Evolutionary conservation across 1,140 invertebrate species (phyloP).

Genomic region (Aphis craccivora): DNA sequence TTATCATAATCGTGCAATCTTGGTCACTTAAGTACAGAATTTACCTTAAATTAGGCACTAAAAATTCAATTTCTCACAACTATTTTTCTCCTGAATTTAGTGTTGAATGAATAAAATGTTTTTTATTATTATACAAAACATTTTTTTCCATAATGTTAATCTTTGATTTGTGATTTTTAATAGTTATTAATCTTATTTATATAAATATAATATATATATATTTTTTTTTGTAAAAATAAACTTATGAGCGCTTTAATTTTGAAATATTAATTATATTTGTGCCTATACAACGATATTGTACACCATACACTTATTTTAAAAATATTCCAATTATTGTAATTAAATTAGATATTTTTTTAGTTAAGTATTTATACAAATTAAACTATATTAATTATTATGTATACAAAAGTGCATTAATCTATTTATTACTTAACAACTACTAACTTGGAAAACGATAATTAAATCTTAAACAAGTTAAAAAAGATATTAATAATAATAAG

Average conservation of each 20-base stretch:
- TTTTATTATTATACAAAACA: slow-evolving; percentile 7
- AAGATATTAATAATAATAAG: not conserved
- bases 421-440: not conserved
- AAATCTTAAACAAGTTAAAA: not conserved
- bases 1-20: slow-evolving; percentile 43
- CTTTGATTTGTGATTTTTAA: slow-evolving; percentile 41
- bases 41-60: slow-evolving; percentile 33
- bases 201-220: slow-evolving; percentile 43
- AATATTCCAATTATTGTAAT: slow-evolving; percentile 43
- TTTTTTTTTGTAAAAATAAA: slow-evolving; percentile 35
- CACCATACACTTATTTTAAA: slow-evolving; percentile 21
- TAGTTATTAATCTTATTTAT: slow-evolving; percentile 45
- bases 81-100: slow-evolving; percentile 42
- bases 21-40: slow-evolving; percentile 40
- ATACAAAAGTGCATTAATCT: slow-evolving; percentile 22
- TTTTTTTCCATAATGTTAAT: slow-evolving; percentile 33
- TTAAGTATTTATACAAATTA: slow-evolving; percentile 50
- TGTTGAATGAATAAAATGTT: slow-evolving; percentile 49
- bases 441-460: not conserved
- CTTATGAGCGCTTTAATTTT: slow-evolving; percentile 21
- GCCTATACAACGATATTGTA: slow-evolving; percentile 38
- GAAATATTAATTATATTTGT: slow-evolving; percentile 38
- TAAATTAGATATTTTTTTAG: slow-evolving; percentile 53
- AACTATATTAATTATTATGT: slow-evolving; percentile 43
- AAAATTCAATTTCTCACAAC: slow-evolving; percentile 34